phyloP scores from a whole-genome alignment of 2,888 invertebrate species.

The Drosophila buzzatii region DNA sequence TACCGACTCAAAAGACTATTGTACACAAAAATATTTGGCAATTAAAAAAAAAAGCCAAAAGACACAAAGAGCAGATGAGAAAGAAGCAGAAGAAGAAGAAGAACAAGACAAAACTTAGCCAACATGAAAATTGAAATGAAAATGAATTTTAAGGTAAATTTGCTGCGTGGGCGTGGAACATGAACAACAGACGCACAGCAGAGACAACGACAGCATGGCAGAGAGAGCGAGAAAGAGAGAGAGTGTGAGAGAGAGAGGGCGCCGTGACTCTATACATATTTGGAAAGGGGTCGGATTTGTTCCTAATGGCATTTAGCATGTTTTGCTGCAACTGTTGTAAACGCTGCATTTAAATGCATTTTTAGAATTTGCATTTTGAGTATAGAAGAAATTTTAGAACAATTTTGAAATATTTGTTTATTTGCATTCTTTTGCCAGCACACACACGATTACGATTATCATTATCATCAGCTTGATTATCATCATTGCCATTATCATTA shows the following conservation, averaged over 20 bases:
- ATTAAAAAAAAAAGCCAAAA: constrained; percentile 57
- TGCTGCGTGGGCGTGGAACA: constrained; percentile 63
- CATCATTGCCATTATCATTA: constrained; percentile 2
- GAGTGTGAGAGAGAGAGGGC: too few species aligned
- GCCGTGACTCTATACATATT: background rate
- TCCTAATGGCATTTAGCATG: constrained; percentile 52
- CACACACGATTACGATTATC: background rate
- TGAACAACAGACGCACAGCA: constrained; percentile 36
- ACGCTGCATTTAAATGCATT: constrained; percentile 15
- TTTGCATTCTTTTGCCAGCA: constrained; percentile 26
- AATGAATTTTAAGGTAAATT: constrained; percentile 78
- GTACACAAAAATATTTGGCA: constrained; percentile 69
- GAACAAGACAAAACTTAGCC: constrained; percentile 16
- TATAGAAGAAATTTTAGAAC: constrained; percentile 2
- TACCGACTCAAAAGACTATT: constrained; percentile 48
- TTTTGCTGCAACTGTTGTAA: constrained; percentile 46
- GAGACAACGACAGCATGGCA: too few species aligned
- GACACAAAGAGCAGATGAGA: constrained; percentile 21
- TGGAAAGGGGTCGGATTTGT: constrained; percentile 19
- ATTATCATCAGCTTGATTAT: background rate
- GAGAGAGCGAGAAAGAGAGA: too few species aligned
- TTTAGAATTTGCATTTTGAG: constrained; percentile 1
- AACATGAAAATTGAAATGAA: constrained; percentile 56
- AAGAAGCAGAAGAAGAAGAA: constrained; percentile 9
- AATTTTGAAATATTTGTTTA: constrained; percentile 31